Base-by-base conservation (phyloP, 1,140 invertebrate genomes). In the Drosophila albomicans region DNA sequence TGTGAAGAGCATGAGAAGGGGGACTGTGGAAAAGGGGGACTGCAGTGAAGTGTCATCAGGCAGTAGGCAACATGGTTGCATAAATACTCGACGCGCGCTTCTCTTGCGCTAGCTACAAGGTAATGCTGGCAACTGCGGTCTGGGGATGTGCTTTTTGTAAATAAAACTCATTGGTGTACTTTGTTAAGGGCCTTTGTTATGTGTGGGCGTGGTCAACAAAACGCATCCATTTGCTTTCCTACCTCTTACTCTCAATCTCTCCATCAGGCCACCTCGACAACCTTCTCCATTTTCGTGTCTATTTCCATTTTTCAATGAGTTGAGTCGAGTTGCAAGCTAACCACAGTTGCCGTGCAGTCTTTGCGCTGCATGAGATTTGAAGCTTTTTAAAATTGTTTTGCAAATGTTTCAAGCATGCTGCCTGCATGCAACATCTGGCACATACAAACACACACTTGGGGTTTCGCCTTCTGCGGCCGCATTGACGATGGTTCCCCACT, bases 101-200 rank as follows among this genome's bases (percentile, higher is more conserved):
- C 11, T 30, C 41, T 61, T 35, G 43, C 54, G 28, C 46, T 20
- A 69, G 61, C 20, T 25, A 75, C 64, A 67, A 81, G 82, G 73
- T 65, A 80, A 62, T 65, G 70, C 64, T n/a, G 57, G n/a, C 10
- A 25, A 32, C 13, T 48, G 64, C 32, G 32, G 30, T 38, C 30
- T 38, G 30, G 28, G 11, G 52, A 11, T 28, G 16, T 38, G 46
- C 15, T 56, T 68, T 82, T 73, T 79, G 82, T 79, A 82, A 86
- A 73, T 78, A 69, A 76, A 76, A 68, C 49, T 70, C 78, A 75
- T 78, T 71, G 82, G 70, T 75, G 48, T 86, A 66, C 64, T 73
- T 73, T 63, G 61, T 41, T 49, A 46, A 48, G 52, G 48, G 59
- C 67, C 67, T 86, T 72, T 48, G 63, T 72, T 68, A 30, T 51